Base-by-base conservation (phyloP, 2,888 invertebrate genomes). In the Pimpla rufipes region DNA sequence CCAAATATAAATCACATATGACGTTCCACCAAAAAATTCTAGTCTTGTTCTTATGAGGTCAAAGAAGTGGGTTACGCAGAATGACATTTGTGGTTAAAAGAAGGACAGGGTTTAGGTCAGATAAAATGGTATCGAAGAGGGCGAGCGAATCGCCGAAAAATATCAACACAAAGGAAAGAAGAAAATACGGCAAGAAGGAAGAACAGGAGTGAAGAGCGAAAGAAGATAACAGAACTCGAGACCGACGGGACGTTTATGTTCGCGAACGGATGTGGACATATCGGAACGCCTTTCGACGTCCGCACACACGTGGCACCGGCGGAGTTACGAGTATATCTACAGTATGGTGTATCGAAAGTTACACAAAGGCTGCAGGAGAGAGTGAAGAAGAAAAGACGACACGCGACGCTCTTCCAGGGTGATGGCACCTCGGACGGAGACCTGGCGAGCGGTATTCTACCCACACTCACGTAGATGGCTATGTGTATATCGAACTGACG, bases 231-330 rank as follows among this genome's bases (percentile, higher is more conserved):
- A 50, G 29, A 64, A 79, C 70, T 66, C 13, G 64, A 68, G 57
- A 71, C 66, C 66, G 75, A 59, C 50, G 42, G 40, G 52, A 67
- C 66, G 47, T 79, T 79, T 71, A 40, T 40, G 68, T 59, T 73
- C 68, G 67, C 67, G 23, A 79, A 81, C 86, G 88, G 88, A 88
- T 87, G 87, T 88, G 85, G 81, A 85, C 79, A 85, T 84, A 86
- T 87, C 85, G 83, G 66, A 78, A 85, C 74, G 74, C 70, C 62
- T 67, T 42, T 68, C 52, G 81, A 64, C 77, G 18, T 50, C 18
- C 45, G 62, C 73, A 67, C 45, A 78, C 67, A 77, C 71, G 50
- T 70, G 67, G 66, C 86, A 71, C 80, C 77, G 37, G 35, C 59
- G 40, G 50, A 47, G 23, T 81, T 75, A 81, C 59, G 74, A 21